Evolutionary conservation across 2,888 invertebrate species (phyloP), one percentile per base, ranked within the genome.

Genomic region (Morpho helenor): DNA sequence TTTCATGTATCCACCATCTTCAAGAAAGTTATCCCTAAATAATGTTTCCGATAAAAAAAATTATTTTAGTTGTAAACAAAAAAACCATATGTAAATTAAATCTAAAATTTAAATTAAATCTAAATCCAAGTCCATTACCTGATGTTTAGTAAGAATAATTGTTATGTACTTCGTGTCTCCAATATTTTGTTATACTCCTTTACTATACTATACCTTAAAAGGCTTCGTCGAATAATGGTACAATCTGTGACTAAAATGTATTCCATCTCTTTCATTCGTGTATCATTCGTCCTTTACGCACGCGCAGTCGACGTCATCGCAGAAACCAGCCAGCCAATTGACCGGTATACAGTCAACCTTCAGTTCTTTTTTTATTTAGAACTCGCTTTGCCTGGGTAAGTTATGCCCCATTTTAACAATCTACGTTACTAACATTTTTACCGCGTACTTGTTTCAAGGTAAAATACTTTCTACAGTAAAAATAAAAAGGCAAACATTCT

Each of bases 261-360:
- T 68, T 62, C 54, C 68, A 53, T 83, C 82, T 72, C 76, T 41
- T 65, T 86, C 71, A 8, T 58, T 55, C 74, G 45, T 69, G 67
- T 67, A 63, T 62, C 56, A 50, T 66, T 54, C 68, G 59, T 77
- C 77, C 75, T 79, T 70, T 74, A 75, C 76, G 74, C 76, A 68
- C 80, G 67, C 74, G 62, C 67, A 66, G 71, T 74, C 76, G 82
- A 84, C 90, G 90, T 90, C 89, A 89, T 78, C 83, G 86, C 87
- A 86, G 84, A 84, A 87, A 87, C 87, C 86, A 88, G 84, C 85
- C 87, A 88, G 84, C 87, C 90, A 86, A 88, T 88, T 89, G 89
- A 88, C 90, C 90, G 84, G 89, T 87, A 86, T 86, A 87, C 84
- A 79, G 87, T 81, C 88, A 90, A 87, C 89, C 89, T 90, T 89